A percentile compares a stretch with the other conserved stretches of the same genome.
These are phyloP conservation scores for Plectropomus leopardus DNA, from an alignment of 2,113 vertebrate genomes.

Conservation along the genomic window DNA sequence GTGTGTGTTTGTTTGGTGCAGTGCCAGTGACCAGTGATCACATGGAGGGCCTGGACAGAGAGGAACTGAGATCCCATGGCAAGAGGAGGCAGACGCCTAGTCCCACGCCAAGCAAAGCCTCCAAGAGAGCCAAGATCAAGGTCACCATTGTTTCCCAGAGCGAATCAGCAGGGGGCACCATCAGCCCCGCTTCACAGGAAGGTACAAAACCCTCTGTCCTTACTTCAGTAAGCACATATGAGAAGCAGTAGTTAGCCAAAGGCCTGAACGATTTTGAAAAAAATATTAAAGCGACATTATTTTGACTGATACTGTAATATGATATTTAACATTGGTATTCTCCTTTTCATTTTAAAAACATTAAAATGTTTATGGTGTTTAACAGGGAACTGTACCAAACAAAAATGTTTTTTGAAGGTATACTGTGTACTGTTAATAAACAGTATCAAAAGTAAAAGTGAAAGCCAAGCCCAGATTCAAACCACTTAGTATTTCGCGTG, in stretches of 20 bases:
- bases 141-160: constrained; percentile 96
- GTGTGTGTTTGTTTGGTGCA: constrained; percentile 62
- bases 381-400: no score
- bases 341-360: no score
- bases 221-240: background rate
- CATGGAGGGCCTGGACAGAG: constrained; percentile 88
- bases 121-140: constrained; percentile 97
- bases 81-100: constrained; percentile 92
- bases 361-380: no score
- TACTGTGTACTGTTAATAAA: no score
- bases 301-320: no score
- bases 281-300: no score
- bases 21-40: constrained; percentile 91
- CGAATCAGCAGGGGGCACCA: constrained; percentile 83
- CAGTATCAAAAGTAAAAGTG: no score
- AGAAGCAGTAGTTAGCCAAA: background rate
- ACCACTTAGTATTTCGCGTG: no score
- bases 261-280: no score
- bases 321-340: no score
- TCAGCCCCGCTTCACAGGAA: constrained; percentile 83
- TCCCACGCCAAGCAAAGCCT: constrained; percentile 88
- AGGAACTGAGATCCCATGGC: constrained; percentile 88
- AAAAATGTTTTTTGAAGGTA: no score
- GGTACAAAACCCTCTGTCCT: constrained; percentile 77
- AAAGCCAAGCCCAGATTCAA: no score